Base-by-base conservation (phyloP, 2,888 invertebrate species). In the Octonoba sinensis region DNA sequence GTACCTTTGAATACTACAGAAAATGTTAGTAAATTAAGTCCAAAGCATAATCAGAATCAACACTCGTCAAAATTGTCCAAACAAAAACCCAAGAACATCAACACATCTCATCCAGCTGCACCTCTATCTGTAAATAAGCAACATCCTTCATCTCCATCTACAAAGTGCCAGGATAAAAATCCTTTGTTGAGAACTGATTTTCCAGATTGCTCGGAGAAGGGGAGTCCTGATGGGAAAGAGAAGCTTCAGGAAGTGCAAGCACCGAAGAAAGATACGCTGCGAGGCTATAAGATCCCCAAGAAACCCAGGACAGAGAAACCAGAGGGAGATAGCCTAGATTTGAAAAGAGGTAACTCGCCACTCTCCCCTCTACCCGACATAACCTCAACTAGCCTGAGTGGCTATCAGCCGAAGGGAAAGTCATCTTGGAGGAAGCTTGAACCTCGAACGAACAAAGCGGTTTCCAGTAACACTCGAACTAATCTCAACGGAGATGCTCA, bases 201-300 rank as follows among this genome's bases (percentile, higher is more conserved):
- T 13, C 18, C 62, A 18, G 59, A 65, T 8, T 18, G 27, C 18
- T n/a, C 27, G 8, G 73, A 81, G 15, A 81, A 74, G 27, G 60
- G 56, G 1, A 22, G 24, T 51, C n/a, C 18, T 11, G 20, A 22
- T 22, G 18, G 49, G 6, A 51, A 62, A 54, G 69, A 67, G 16
- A 67, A 59, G 51, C 16, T 46, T 4, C 16, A 15, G 0, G 44
- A n/a, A 64, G 54, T 51, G 15, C 36, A 59, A 11, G 46, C 49
- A 13, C 64, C 82, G 15, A 69, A 46, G 59, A 81, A 74, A 22
- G 69, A 67, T n/a, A 62, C 64, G 36, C 62, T 84, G 8, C 71
- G 72, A 0, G 79, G 79, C 16, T 84, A 84, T 27, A 74, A 74
- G 49, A 84, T 84, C 49, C 84, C 84, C 15, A 84, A 84, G 51